phyloP scores from a whole-genome alignment of 2,888 invertebrate species.

The Lasius platythorax region DNA sequence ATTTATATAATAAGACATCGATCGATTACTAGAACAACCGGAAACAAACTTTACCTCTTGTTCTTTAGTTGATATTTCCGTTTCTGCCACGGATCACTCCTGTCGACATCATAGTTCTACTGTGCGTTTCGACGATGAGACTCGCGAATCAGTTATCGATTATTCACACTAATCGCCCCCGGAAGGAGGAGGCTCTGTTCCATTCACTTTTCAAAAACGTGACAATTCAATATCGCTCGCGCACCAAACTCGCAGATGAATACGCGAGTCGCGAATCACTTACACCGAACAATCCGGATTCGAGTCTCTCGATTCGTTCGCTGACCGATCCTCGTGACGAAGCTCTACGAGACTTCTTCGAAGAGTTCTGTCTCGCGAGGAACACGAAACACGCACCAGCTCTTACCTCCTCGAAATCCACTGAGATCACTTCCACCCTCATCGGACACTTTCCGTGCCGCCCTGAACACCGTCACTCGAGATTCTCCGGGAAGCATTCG shows the following conservation, averaged over 20 bases:
- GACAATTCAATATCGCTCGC: conserved; percentile 44
- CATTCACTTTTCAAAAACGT: conserved; percentile 16
- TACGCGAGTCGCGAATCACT: conserved; percentile 33
- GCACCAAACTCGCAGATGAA: conserved; percentile 31
- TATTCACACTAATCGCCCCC: conserved; percentile 47
- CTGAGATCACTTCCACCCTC: conserved; percentile 49
- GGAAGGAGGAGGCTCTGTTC: conserved; percentile 8
- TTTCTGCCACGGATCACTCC: conserved; percentile 59
- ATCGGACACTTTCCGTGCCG: conserved; percentile 25
- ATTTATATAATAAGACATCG: background rate
- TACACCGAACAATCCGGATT: conserved; percentile 37
- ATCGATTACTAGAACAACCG: conserved; percentile 10
- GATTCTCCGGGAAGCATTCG: conserved; percentile 6
- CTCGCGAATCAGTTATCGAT: conserved; percentile 8
- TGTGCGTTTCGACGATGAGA: conserved; percentile 9
- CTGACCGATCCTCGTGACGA: background rate
- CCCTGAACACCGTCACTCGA: conserved; percentile 29
- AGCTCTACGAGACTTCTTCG: background rate
- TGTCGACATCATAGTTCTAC: conserved; percentile 64
- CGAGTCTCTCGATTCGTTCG: conserved; percentile 24
- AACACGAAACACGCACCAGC: conserved; percentile 21
- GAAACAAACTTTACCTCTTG: conserved; percentile 65
- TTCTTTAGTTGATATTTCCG: conserved; percentile 66
- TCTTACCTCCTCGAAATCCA: conserved; percentile 26
- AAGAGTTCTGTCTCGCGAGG: conserved; percentile 20